Evolutionary conservation across 2,113 vertebrate genomes (phyloP).

Genomic region (Aythya baeri): DNA sequence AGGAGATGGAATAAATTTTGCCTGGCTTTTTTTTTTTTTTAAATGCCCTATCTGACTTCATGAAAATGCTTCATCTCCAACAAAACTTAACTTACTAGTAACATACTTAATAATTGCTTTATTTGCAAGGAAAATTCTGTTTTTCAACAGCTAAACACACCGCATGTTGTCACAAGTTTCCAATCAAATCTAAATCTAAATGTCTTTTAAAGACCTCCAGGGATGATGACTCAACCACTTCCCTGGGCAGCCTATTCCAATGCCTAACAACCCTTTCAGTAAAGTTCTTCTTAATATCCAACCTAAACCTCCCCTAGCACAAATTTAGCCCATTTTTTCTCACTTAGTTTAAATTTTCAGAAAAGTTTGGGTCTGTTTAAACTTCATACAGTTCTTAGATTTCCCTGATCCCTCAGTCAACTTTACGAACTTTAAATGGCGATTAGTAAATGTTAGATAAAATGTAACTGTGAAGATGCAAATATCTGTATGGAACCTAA

Average conservation of each 20-base stretch:
- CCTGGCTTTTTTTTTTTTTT: not conserved
- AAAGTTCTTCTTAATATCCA: no score
- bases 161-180: not conserved
- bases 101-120: not conserved
- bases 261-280: no score
- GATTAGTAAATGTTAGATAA: not conserved
- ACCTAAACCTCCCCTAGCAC: no score
- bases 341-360: not conserved
- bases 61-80: not conserved
- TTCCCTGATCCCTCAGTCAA: not conserved
- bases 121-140: not conserved
- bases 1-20: not conserved
- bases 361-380: not conserved
- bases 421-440: not conserved
- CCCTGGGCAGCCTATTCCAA: no score
- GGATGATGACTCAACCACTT: no score
- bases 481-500: not conserved
- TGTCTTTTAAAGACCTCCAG: no score
- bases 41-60: not conserved
- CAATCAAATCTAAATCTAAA: no score
- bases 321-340: not conserved
- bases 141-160: not conserved
- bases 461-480: not conserved
- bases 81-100: fast-evolving
- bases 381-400: not conserved